phyloP scores from a whole-genome alignment of 2,113 vertebrate species.

The Campylorhamphus procurvoides region DNA sequence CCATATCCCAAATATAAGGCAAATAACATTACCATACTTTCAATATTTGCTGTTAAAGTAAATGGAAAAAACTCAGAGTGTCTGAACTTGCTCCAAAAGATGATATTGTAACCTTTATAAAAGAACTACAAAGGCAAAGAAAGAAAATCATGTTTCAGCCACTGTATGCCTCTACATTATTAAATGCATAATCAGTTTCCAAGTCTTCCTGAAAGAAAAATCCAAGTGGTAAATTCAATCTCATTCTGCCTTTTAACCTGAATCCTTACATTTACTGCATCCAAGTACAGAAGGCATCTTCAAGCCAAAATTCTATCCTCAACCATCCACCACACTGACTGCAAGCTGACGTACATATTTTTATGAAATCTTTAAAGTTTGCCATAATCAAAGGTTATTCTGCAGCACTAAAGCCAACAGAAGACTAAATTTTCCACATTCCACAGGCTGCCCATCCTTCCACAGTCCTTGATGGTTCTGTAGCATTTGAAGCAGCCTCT shows the following conservation, averaged over 20 bases:
- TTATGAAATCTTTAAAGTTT: neutral
- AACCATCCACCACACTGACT: neutral
- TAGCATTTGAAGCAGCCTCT: neutral
- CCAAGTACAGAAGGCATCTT: neutral
- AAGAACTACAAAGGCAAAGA: constrained; percentile 28
- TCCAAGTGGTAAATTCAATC: neutral
- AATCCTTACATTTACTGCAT: neutral
- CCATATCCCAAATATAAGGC: neutral
- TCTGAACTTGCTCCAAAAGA: neutral
- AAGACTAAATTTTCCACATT: neutral
- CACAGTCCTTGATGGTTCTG: neutral
- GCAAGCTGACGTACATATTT: neutral
- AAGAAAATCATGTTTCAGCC: neutral
- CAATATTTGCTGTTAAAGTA: constrained; percentile 28
- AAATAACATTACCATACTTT: constrained; percentile 14
- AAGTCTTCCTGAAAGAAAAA: neutral
- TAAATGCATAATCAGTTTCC: constrained; percentile 21
- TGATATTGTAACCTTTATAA: constrained; percentile 40
- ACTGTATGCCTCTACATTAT: neutral
- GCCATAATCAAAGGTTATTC: neutral
- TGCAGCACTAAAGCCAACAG: neutral
- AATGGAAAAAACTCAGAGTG: neutral
- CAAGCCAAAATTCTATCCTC: neutral
- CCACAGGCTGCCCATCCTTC: neutral
- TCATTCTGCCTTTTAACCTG: neutral